Conservation (phyloP, 2,888 invertebrate genomes). For the Syrphus vitripennis region DNA sequence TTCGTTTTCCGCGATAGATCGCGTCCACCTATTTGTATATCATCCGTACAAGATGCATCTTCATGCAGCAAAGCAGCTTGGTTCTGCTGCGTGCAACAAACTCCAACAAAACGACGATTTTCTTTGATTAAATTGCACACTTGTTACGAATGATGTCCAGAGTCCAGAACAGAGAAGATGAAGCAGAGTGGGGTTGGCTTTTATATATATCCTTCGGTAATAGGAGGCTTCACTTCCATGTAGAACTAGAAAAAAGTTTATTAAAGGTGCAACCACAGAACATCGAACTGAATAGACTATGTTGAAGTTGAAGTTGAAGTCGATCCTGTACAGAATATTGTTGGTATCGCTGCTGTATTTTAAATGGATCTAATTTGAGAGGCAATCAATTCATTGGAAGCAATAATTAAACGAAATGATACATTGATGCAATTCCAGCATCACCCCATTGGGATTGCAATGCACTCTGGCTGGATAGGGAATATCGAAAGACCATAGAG, state of each 20-base stretch:
- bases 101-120: conserved; percentile 56
- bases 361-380: conserved; percentile 72
- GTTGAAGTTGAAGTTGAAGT: not conserved
- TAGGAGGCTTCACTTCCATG: not conserved
- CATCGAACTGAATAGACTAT: not conserved
- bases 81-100: conserved; percentile 31
- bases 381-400: conserved; percentile 71
- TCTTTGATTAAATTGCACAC: conserved; percentile 69
- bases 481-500: not conserved
- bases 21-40: conserved; percentile 62
- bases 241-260: conserved; percentile 9
- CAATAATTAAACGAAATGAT: conserved; percentile 72
- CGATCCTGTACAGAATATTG: not conserved
- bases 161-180: not conserved
- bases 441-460: not conserved
- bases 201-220: not conserved
- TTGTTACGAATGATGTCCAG: conserved; percentile 37
- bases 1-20: conserved; percentile 56
- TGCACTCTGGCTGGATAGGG: not conserved
- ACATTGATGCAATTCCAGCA: conserved; percentile 67
- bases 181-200: conserved; percentile 15
- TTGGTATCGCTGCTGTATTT: conserved; percentile 58
- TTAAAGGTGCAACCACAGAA: conserved; percentile 51
- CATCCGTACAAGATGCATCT: conserved; percentile 47
- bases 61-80: conserved; percentile 6